A percentile compares a stretch with the other conserved stretches of the same genome.
Evolutionary conservation across 2,113 vertebrate genomes (phyloP).

Genomic region (Cynopterus brachyotis): DNA sequence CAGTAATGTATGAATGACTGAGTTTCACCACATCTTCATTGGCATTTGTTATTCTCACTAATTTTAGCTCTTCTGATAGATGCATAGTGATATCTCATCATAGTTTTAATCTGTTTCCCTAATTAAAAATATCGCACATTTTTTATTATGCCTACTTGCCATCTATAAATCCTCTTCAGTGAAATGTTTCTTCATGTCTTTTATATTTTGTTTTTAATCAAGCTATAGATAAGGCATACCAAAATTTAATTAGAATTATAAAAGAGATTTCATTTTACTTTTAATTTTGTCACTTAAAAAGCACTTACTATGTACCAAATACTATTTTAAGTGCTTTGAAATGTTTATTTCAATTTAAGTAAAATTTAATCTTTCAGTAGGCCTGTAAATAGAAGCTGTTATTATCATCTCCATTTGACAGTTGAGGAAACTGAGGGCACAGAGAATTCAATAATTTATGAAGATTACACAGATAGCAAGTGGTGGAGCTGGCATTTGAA

Average conservation of each 20-base stretch:
- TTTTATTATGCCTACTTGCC: not conserved
- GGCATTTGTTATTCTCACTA: not conserved
- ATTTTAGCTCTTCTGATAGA: not conserved
- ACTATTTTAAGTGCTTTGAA: not conserved
- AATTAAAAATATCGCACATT: not conserved
- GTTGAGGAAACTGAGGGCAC: not conserved
- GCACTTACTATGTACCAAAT: not conserved
- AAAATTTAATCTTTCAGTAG: not conserved
- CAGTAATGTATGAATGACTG: not conserved
- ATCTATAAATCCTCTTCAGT: not conserved
- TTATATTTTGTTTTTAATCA: not conserved
- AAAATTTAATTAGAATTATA: not conserved
- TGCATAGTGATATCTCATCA: not conserved
- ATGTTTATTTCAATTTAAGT: not conserved
- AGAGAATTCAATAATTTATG: not conserved
- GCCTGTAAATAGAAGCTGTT: not conserved
- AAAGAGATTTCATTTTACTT: not conserved
- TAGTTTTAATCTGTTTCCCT: not conserved
- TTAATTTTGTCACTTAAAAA: constrained; percentile 20
- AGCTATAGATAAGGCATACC: not conserved
- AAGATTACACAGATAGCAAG: not conserved
- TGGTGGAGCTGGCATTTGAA: not conserved
- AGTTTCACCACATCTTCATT: not conserved
- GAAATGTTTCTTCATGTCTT: constrained; percentile 8
- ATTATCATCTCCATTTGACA: not conserved